phyloP scores from a whole-genome alignment of 92 coral and sea anemone species.

The Parazoanthus darwini region DNA sequence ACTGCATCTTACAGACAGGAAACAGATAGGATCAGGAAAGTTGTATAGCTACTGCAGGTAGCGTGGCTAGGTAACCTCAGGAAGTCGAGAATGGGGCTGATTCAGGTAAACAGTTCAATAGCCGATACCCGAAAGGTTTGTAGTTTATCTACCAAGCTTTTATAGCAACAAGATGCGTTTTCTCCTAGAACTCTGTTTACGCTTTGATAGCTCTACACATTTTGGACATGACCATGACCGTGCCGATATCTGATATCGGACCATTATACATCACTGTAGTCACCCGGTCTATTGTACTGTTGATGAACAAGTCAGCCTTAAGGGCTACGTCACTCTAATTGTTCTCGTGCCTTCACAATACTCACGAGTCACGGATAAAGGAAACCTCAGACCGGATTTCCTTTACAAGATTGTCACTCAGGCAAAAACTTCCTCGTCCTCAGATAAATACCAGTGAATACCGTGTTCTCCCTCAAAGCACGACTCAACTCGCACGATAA shows the following conservation, averaged over 20 bases:
- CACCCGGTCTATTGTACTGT: background rate
- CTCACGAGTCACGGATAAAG: slow-evolving; percentile 61
- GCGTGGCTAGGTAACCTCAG: no score
- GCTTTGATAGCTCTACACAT: no score
- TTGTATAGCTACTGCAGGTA: no score
- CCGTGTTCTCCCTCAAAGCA: slow-evolving; percentile 72
- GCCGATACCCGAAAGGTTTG: no score
- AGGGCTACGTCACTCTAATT: slow-evolving; percentile 22
- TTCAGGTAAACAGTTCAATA: no score
- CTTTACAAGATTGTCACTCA: slow-evolving; percentile 60
- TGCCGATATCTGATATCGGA: background rate
- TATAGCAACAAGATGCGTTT: no score
- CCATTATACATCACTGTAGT: background rate
- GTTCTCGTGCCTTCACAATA: background rate
- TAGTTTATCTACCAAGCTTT: no score
- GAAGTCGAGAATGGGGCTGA: no score
- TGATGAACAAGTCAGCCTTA: background rate
- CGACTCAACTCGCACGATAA: slow-evolving; percentile 62
- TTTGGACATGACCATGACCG: background rate
- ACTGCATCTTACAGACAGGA: no score
- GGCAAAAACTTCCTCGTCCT: slow-evolving; percentile 65
- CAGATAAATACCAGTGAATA: slow-evolving; percentile 71
- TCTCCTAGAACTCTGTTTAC: background rate
- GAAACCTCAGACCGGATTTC: slow-evolving; percentile 85
- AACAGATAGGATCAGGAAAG: no score